Evolutionary conservation across 2,797 vertebrate genomes (phyloP).

Genomic region (Premnoplex brunnescens): DNA sequence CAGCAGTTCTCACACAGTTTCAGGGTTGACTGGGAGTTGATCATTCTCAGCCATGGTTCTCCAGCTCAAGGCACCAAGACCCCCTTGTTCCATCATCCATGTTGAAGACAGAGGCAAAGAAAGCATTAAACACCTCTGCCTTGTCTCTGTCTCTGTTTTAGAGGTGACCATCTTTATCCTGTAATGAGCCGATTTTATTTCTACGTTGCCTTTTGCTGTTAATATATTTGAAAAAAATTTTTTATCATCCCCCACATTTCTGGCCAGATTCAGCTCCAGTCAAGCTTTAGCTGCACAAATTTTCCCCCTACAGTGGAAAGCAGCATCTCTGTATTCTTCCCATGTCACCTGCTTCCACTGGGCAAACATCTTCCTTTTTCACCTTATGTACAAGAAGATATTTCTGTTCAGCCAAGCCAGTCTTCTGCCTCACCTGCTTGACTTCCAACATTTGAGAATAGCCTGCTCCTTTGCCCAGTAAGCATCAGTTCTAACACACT

Average conservation of each 20-base stretch:
- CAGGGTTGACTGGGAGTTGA: neutral
- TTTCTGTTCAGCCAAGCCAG: neutral
- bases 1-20: neutral
- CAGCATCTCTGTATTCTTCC: neutral
- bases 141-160: neutral
- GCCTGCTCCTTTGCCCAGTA: neutral
- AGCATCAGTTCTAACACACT: neutral
- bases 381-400: neutral
- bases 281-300: neutral
- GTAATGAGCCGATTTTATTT: neutral
- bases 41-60: neutral
- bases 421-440: rapidly evolving
- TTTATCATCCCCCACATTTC: neutral
- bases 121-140: neutral
- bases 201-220: neutral
- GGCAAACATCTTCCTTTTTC: neutral
- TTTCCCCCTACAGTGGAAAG: neutral
- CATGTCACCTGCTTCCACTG: neutral
- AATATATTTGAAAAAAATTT: neutral
- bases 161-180: neutral
- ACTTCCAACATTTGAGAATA: neutral
- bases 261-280: neutral
- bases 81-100: neutral
- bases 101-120: neutral
- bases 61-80: neutral